These are phyloP conservation scores for Recurvirostra avosetta DNA, from an alignment of 2,113 vertebrate species.

Conservation along the genomic window DNA sequence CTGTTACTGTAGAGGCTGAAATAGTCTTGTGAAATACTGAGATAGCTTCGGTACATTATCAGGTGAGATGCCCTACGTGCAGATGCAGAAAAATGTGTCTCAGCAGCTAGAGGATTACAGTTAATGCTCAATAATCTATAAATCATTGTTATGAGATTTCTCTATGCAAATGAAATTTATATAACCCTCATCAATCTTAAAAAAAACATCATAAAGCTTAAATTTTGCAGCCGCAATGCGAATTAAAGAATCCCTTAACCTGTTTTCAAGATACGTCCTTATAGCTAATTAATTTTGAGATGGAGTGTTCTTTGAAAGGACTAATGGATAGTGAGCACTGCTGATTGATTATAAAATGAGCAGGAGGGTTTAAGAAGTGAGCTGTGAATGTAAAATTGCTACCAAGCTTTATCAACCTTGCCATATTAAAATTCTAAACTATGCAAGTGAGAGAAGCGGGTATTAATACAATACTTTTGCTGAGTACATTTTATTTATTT, in stretches of 20 bases:
- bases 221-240: slow-evolving; percentile 15
- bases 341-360: slow-evolving; percentile 62
- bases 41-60: not conserved
- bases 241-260: slow-evolving; percentile 50
- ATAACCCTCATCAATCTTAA: slow-evolving; percentile 63
- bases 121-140: slow-evolving; percentile 59
- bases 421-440: not conserved
- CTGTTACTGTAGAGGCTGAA: not conserved
- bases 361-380: slow-evolving; percentile 26
- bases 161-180: slow-evolving; percentile 70
- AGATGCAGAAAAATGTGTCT: slow-evolving; percentile 48
- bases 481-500: slow-evolving; percentile 1
- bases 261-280: slow-evolving; percentile 33
- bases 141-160: slow-evolving; percentile 58
- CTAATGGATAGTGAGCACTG: slow-evolving; percentile 46
- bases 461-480: not conserved
- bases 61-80: slow-evolving; percentile 31
- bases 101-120: slow-evolving; percentile 24
- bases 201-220: slow-evolving; percentile 51
- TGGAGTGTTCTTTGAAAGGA: slow-evolving; percentile 48
- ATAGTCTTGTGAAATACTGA: not conserved
- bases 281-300: slow-evolving; percentile 66
- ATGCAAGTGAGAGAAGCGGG: not conserved
- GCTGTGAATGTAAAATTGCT: slow-evolving; percentile 15
- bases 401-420: slow-evolving; percentile 32